Percentiles rank a stretch among this genome's conserved stretches.
These are phyloP conservation scores for Holocentrus rufus DNA, from an alignment of 2,797 vertebrate genomes.

Conservation along the genomic window DNA sequence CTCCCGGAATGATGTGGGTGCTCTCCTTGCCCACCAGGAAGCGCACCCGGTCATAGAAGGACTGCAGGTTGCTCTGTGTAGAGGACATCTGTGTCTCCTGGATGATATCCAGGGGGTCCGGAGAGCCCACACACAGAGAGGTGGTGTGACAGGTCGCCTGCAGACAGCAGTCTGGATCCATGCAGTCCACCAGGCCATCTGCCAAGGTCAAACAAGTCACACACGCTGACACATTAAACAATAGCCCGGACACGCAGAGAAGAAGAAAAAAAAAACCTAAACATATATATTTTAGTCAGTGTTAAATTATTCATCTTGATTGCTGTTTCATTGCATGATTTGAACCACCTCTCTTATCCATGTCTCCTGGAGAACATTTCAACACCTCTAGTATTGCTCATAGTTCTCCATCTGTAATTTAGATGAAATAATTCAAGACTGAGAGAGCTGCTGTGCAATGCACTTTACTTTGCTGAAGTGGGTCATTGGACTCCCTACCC, in stretches of 20 bases:
- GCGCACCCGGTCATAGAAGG: constrained; percentile 93
- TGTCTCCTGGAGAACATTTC: constrained; percentile 24
- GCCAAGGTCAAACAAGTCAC: constrained; percentile 69
- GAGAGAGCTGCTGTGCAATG: constrained; percentile 65
- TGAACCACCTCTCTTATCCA: not conserved
- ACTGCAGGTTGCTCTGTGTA: constrained; percentile 88
- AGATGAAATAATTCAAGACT: constrained; percentile 66
- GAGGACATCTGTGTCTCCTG: constrained; percentile 91
- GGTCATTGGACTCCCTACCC: constrained; percentile 76
- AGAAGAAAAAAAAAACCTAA: constrained; percentile 25
- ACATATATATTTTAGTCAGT: constrained; percentile 3
- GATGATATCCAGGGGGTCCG: constrained; percentile 96
- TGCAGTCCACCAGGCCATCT: constrained; percentile 97
- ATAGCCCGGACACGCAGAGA: constrained; percentile 41
- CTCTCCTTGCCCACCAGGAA: constrained; percentile 96
- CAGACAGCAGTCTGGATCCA: constrained; percentile 99
- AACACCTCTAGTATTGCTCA: constrained; percentile 24
- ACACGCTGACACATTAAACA: constrained; percentile 45
- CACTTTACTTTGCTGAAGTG: constrained; percentile 78
- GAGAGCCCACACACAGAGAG: constrained; percentile 92
- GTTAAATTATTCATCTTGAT: constrained; percentile 16
- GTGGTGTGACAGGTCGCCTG: constrained; percentile 91
- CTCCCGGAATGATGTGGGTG: constrained; percentile 90
- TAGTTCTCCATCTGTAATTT: constrained; percentile 48
- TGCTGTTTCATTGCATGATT: constrained; percentile 9